Evolutionary conservation across 2,113 vertebrate species (phyloP).

Genomic region (Vulpes ferrilata): DNA sequence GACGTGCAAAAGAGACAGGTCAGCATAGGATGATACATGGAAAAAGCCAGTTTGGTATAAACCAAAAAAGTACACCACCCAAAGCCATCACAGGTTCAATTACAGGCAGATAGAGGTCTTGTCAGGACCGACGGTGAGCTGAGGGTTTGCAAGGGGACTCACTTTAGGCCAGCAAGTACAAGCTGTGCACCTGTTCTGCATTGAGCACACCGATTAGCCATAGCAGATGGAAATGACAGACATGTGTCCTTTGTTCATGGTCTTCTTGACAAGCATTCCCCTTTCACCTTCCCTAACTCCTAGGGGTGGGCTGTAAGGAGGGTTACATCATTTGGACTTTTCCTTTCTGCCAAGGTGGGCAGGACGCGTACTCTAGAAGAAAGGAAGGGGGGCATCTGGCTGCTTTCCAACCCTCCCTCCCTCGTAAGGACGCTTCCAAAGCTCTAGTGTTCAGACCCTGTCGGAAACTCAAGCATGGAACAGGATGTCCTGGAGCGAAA

Average conservation of each 20-base stretch:
- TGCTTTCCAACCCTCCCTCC: neutral
- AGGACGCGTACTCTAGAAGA: neutral
- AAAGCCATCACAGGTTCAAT: conserved; percentile 80
- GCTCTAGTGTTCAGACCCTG: neutral
- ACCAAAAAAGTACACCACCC: conserved; percentile 65
- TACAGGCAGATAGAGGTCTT: conserved; percentile 82
- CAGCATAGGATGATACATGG: conserved; percentile 83
- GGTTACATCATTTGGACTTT: neutral
- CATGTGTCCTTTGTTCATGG: neutral
- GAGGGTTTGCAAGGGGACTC: neutral
- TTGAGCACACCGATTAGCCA: neutral
- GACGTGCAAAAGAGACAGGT: conserved; percentile 82
- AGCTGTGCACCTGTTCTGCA: neutral
- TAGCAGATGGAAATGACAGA: neutral
- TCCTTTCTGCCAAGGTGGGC: neutral
- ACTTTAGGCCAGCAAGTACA: neutral
- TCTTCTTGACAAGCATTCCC: neutral
- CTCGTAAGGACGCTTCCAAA: neutral
- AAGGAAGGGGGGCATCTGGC: neutral
- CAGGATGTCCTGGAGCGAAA: neutral
- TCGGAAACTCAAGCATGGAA: neutral
- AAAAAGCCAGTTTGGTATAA: conserved; percentile 77
- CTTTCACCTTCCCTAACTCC: neutral
- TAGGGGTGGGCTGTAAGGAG: neutral
- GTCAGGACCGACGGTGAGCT: conserved; percentile 53